Evolutionary conservation across 2,888 invertebrate genomes (phyloP).

Genomic region (Callinectes sapidus): DNA sequence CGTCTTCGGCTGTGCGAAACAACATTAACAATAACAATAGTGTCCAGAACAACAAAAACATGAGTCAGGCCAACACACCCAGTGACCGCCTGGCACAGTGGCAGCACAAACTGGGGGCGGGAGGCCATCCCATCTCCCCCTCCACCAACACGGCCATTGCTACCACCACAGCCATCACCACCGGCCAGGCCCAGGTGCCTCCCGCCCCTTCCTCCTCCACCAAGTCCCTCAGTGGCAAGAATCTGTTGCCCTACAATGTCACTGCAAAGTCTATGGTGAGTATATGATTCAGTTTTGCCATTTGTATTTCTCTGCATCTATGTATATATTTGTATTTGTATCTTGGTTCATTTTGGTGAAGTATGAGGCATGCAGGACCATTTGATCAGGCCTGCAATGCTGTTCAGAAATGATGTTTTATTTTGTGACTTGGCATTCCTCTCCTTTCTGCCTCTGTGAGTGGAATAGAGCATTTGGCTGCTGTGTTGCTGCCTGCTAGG

Average conservation of each 20-base stretch:
- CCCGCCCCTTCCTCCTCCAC: constrained; percentile 44
- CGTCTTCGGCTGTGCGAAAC: constrained; percentile 63
- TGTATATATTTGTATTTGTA: no score
- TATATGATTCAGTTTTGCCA: neutral
- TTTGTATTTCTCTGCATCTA: no score
- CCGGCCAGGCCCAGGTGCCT: constrained; percentile 49
- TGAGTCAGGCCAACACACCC: constrained; percentile 49
- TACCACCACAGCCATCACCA: constrained; percentile 44
- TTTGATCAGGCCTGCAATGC: no score
- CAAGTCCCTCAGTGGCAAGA: constrained; percentile 68
- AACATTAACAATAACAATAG: constrained; percentile 43
- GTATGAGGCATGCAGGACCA: no score
- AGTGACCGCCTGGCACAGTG: constrained; percentile 68
- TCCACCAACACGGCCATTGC: constrained; percentile 6
- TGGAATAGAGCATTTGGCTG: no score
- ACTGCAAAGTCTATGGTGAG: constrained; percentile 72
- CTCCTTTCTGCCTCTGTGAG: no score
- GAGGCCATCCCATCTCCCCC: constrained; percentile 2
- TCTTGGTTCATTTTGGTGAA: no score
- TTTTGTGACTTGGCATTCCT: no score
- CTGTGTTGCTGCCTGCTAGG: no score
- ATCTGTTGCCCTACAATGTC: constrained; percentile 72
- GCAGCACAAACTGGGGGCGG: constrained; percentile 58
- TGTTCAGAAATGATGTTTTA: no score
- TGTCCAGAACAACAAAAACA: constrained; percentile 47